These are phyloP conservation scores for Mimas tiliae DNA, from an alignment of 2,888 invertebrate species.

Conservation along the genomic window DNA sequence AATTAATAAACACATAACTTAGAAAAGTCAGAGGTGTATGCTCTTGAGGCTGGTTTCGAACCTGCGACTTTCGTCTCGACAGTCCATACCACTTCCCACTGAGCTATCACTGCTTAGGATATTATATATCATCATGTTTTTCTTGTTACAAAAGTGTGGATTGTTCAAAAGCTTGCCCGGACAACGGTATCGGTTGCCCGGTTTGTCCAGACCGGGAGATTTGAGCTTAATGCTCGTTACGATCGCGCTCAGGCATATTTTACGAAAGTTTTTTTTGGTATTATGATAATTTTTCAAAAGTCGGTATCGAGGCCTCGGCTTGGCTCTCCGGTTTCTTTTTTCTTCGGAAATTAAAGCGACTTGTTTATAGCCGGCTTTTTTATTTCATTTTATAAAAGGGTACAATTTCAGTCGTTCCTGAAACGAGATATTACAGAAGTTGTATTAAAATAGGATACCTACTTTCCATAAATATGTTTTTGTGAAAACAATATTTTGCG, in stretches of 20 bases:
- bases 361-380: slow-evolving; percentile 10
- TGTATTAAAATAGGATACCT: not conserved
- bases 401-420: not conserved
- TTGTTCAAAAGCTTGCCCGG: not conserved
- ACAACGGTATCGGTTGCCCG: slow-evolving; percentile 4
- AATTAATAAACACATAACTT: too few relatives aligned
- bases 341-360: slow-evolving; percentile 18
- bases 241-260: slow-evolving; percentile 12
- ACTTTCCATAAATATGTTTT: not conserved
- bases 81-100: too few relatives aligned
- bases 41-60: too few relatives aligned
- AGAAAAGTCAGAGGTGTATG: too few relatives aligned
- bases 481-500: not conserved
- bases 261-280: slow-evolving; percentile 14
- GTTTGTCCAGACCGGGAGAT: not conserved
- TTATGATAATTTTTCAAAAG: slow-evolving; percentile 9
- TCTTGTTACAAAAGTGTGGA: not conserved
- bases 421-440: not conserved
- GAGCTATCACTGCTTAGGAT: too few relatives aligned
- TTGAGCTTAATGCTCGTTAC: slow-evolving; percentile 8
- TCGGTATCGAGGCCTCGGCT: slow-evolving; percentile 1
- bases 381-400: slow-evolving; percentile 1
- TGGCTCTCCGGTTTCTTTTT: slow-evolving; percentile 7
- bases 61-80: too few relatives aligned
- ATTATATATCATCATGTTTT: slow-evolving; percentile 3